Evolutionary conservation across 1,140 invertebrate species (phyloP).

Genomic region (Drosophila sechellia): DNA sequence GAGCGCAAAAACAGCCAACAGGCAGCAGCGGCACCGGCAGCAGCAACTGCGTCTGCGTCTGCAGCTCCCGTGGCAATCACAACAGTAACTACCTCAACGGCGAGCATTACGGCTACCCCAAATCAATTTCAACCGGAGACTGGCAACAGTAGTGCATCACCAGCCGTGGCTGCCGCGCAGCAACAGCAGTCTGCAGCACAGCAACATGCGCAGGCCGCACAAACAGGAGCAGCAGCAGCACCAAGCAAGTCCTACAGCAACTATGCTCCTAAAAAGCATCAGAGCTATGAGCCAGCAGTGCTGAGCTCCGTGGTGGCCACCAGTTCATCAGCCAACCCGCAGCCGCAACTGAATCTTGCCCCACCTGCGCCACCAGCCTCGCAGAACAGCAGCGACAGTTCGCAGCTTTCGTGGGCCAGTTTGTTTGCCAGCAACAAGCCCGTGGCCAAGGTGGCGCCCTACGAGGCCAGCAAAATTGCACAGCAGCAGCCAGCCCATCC

Average conservation of each 20-base stretch:
- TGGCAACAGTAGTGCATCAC: constrained; percentile 32
- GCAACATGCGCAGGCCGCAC: constrained; percentile 1
- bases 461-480: constrained; percentile 83
- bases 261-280: constrained; percentile 46
- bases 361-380: constrained; percentile 67
- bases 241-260: constrained; percentile 47
- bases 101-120: constrained; percentile 74
- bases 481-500: constrained; percentile 31
- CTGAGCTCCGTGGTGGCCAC: constrained; percentile 14
- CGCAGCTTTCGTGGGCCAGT: constrained; percentile 67
- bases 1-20: constrained; percentile 71
- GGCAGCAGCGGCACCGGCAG: constrained; percentile 23
- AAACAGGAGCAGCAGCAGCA: constrained; percentile 28
- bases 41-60: constrained; percentile 10
- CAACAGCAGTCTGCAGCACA: constrained; percentile 14
- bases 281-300: constrained; percentile 8
- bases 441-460: constrained; percentile 87
- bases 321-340: constrained; percentile 17
- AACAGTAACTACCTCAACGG: constrained; percentile 77
- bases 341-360: constrained; percentile 62
- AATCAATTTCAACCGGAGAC: constrained; percentile 74
- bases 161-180: constrained; percentile 27
- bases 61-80: constrained; percentile 21
- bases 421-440: constrained; percentile 85
- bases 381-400: constrained; percentile 61